A percentile compares a stretch with the other conserved stretches of the same genome.
These are phyloP conservation scores for Laticauda colubrina DNA, from an alignment of 2,113 vertebrate genomes.

Conservation along the genomic window DNA sequence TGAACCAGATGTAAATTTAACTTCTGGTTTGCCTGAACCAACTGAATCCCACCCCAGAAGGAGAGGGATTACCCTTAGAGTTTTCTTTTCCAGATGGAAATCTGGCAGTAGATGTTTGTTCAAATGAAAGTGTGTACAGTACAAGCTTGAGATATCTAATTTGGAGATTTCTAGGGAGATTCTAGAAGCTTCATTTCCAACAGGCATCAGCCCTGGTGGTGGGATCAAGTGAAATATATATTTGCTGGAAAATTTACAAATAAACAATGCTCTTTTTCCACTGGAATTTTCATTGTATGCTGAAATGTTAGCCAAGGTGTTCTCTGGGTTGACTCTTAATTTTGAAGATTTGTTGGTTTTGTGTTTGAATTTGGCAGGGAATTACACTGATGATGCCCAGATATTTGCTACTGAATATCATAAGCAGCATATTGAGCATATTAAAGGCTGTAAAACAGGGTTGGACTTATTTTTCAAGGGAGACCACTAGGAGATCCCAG, in stretches of 20 bases:
- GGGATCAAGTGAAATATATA: background rate
- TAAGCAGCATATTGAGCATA: background rate
- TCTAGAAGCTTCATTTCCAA: background rate
- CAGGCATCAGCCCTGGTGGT: background rate
- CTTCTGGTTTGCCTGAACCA: no score
- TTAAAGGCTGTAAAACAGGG: background rate
- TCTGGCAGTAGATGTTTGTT: background rate
- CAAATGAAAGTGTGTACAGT: background rate
- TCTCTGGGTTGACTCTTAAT: background rate
- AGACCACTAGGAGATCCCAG: background rate
- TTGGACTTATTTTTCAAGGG: background rate
- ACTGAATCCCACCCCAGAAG: background rate
- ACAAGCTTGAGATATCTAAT: background rate
- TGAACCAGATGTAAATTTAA: no score
- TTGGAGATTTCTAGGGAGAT: background rate
- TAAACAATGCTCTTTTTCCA: background rate
- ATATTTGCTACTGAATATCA: background rate
- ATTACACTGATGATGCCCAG: background rate
- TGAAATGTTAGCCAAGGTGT: background rate
- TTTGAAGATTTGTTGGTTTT: background rate
- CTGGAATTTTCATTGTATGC: background rate
- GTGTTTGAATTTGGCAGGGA: background rate
- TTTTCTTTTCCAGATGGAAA: background rate
- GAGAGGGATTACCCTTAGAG: background rate
- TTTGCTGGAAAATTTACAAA: background rate